These are phyloP conservation scores for Erythrocercus mccallii DNA, from an alignment of 2,113 vertebrate genomes.

Conservation along the genomic window DNA sequence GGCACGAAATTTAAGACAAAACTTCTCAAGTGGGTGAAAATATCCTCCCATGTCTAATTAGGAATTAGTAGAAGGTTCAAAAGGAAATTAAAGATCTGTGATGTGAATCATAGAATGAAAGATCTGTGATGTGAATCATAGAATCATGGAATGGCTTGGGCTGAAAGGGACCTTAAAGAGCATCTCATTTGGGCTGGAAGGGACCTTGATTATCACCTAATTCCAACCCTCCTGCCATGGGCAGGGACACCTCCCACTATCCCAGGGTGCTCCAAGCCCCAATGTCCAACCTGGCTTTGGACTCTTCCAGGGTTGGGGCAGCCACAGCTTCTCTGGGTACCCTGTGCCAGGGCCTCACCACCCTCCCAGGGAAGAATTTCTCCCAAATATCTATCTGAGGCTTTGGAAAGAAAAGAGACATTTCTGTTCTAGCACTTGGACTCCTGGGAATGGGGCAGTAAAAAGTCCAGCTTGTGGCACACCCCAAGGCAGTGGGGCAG, in stretches of 20 bases:
- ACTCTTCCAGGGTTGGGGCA: not conserved
- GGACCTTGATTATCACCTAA: not conserved
- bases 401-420: not conserved
- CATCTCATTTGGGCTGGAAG: not conserved
- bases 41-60: not conserved
- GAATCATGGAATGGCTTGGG: not conserved
- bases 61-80: not conserved
- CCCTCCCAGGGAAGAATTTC: not conserved
- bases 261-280: not conserved
- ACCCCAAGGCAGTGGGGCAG: not conserved
- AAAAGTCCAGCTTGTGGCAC: not conserved
- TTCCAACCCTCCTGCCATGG: not conserved
- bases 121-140: not conserved
- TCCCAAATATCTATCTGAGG: not conserved
- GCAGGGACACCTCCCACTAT: fast-evolving
- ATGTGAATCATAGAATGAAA: not conserved
- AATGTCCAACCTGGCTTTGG: fast-evolving
- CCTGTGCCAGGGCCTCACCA: not conserved
- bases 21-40: not conserved
- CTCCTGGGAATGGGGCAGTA: not conserved
- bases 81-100: not conserved
- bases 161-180: not conserved
- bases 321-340: not conserved
- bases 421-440: not conserved
- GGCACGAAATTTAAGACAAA: not conserved